Percentiles rank a stretch among this genome's conserved stretches.
Conservation (phyloP, 1,140 invertebrate species). For the Manduca sexta region DNA sequence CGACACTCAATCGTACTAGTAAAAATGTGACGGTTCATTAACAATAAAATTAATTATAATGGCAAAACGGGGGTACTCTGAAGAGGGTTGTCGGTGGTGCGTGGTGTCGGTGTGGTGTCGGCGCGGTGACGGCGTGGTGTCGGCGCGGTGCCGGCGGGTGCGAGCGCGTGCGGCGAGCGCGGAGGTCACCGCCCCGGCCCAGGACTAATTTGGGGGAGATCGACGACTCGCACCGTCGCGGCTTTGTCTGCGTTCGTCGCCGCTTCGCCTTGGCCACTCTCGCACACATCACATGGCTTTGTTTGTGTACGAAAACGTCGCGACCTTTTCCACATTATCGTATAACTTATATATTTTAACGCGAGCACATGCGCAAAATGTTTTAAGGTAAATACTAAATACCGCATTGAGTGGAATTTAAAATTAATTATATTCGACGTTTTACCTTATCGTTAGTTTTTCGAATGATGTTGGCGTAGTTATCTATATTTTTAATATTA, state of each 20-base stretch:
- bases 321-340: constrained; percentile 17
- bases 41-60: too few relatives aligned
- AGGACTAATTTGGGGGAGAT: constrained; percentile 71
- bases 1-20: too few relatives aligned
- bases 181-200: constrained; percentile 64
- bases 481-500: constrained; percentile 6
- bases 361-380: constrained; percentile 8
- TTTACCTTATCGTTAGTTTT: neutral
- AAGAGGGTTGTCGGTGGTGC: constrained; percentile 6
- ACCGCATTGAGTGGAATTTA: constrained; percentile 2
- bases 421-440: constrained; percentile 6
- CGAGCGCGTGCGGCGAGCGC: constrained; percentile 24
- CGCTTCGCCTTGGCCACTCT: constrained; percentile 16
- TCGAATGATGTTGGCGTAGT: neutral
- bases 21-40: too few relatives aligned
- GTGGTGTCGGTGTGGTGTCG: constrained; percentile 1
- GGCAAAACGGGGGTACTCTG: neutral
- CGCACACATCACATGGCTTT: constrained; percentile 23
- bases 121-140: constrained; percentile 3
- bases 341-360: constrained; percentile 19
- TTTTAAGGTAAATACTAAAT: constrained; percentile 12
- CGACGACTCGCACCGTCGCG: constrained; percentile 58
- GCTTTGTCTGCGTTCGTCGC: constrained; percentile 62
- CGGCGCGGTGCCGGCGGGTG: constrained; percentile 8
- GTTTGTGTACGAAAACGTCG: constrained; percentile 17